Evolutionary conservation across 2,113 vertebrate genomes (phyloP), one percentile per base, ranked within the genome.

Genomic region (Diglossa brunneiventris): DNA sequence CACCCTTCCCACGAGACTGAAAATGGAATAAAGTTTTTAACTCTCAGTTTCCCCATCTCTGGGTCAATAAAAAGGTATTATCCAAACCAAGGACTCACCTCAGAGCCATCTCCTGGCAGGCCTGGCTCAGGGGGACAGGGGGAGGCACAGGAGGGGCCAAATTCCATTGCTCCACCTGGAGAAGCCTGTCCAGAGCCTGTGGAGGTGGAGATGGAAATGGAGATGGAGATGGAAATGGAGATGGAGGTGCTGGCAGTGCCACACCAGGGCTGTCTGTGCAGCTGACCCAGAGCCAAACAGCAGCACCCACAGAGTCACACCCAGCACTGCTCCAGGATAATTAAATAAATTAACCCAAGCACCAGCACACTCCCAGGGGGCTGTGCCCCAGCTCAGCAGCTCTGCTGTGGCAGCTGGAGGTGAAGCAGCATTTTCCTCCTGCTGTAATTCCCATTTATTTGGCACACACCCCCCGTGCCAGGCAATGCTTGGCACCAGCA

Each of bases 101-200:
- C 31, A 97, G 59, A 53, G 90, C 87, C 89, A 98, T 95, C 72
- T 96, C 97, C n/a, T 83, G 88, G 8, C 28, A 7, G 3, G 69
- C 80, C 72, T 69, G 69, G 56, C 84, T 91, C 63, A 58, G 63
- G 3, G 63, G 79, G 30, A 66, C 1, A 1, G 86, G 52, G 8
- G 10, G 2, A 10, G 88, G 8, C 3, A 2, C 4, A 0, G 90
- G 15, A 19, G 88, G 91, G 10, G 78, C 35, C 67, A 55, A 94
- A 18, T 13, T 30, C 22, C 13, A 9, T 28, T 78, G 88, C 39
- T 96, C 94, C 8, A 12, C 44, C 62, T 91, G 95, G 21, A 98
- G 96, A 4, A 98, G 88, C 58, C 37, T 88, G 89, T 99, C 98
- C 83, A 99, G 85, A 75, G 94, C 95, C 98, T 99, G 96, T 11